A percentile compares a stretch with the other conserved stretches of the same genome.
These are phyloP conservation scores for Drosophila merina DNA, from an alignment of 2,888 invertebrate species.

Conservation along the genomic window DNA sequence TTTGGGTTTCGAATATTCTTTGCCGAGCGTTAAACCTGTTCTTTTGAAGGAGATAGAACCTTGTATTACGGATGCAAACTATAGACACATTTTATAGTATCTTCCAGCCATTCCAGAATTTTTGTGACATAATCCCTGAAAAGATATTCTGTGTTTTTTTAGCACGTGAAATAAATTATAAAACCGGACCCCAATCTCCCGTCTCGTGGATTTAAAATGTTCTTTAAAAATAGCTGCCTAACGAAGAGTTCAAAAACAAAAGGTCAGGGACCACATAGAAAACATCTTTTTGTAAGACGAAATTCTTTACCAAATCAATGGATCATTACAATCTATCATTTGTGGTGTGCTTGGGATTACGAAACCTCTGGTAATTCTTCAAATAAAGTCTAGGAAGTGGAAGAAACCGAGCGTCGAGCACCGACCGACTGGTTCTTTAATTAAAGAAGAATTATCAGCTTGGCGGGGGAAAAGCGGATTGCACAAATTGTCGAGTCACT, in stretches of 20 bases:
- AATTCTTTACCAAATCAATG: not conserved
- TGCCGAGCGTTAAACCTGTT: conserved; percentile 29
- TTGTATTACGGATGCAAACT: conserved; percentile 7
- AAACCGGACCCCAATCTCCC: conserved; percentile 32
- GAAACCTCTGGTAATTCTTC: conserved; percentile 37
- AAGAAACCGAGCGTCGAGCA: conserved; percentile 29
- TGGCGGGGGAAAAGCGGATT: conserved; percentile 57
- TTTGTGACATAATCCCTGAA: conserved; percentile 48
- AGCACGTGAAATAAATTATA: conserved; percentile 36
- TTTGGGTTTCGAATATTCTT: conserved; percentile 22
- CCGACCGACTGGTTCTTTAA: conserved; percentile 72
- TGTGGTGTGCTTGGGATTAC: conserved; percentile 38
- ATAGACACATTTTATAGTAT: conserved; percentile 8
- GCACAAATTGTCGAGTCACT: conserved; percentile 58
- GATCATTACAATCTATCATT: conserved; percentile 13
- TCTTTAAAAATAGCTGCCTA: conserved; percentile 1
- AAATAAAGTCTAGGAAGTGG: conserved; percentile 60
- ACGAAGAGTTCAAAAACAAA: conserved; percentile 1
- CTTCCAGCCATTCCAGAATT: conserved; percentile 31
- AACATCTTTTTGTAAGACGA: not conserved
- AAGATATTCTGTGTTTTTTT: not conserved
- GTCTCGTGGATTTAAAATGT: not conserved
- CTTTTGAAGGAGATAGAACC: conserved; percentile 8
- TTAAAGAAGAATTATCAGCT: conserved; percentile 71
- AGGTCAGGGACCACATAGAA: conserved; percentile 24